Evolutionary conservation across 2,888 invertebrate genomes (phyloP).

Genomic region (Ectemnius lituratus): DNA sequence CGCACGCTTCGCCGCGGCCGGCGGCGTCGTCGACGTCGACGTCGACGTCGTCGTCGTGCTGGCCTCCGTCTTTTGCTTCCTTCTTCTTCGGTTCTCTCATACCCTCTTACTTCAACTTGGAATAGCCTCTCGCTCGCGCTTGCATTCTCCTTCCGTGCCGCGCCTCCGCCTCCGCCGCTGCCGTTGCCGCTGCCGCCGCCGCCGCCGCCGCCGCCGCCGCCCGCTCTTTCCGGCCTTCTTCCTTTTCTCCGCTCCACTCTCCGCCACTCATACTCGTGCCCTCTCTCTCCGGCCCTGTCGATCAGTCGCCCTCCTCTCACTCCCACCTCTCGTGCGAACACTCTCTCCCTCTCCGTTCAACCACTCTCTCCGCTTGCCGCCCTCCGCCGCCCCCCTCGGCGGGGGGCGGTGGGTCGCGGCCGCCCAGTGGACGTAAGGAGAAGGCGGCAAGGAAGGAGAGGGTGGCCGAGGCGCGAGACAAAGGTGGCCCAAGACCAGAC

Average conservation of each 20-base stretch:
- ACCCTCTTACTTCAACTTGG: conserved; percentile 32
- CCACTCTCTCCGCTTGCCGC: conserved; percentile 27
- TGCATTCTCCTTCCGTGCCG: conserved; percentile 1
- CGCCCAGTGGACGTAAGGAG: conserved; percentile 47
- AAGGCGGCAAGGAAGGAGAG: conserved; percentile 41
- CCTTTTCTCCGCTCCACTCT: not conserved
- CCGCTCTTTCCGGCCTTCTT: conserved; percentile 14
- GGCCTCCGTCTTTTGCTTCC: conserved; percentile 67
- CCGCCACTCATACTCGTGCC: conserved; percentile 15
- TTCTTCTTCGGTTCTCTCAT: conserved; percentile 52
- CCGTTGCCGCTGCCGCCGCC: conserved; percentile 11
- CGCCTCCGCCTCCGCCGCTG: conserved; percentile 6
- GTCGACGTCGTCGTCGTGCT: conserved; percentile 62
- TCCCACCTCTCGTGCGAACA: conserved; percentile 15
- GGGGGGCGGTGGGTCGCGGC: conserved; percentile 2
- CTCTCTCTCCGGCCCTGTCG: conserved; percentile 9
- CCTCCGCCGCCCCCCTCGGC: conserved; percentile 29
- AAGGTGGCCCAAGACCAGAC: conserved; percentile 11
- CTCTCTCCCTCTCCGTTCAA: conserved; percentile 31
- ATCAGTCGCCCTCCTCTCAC: conserved; percentile 8
- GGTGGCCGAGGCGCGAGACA: conserved; percentile 13
- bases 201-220: conserved; percentile 5
- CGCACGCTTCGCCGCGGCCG: conserved; percentile 76
- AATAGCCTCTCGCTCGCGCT: conserved; percentile 12
- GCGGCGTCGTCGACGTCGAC: conserved; percentile 64